These are phyloP conservation scores for Furnarius figulus DNA, from an alignment of 2,113 vertebrate species.

Conservation along the genomic window DNA sequence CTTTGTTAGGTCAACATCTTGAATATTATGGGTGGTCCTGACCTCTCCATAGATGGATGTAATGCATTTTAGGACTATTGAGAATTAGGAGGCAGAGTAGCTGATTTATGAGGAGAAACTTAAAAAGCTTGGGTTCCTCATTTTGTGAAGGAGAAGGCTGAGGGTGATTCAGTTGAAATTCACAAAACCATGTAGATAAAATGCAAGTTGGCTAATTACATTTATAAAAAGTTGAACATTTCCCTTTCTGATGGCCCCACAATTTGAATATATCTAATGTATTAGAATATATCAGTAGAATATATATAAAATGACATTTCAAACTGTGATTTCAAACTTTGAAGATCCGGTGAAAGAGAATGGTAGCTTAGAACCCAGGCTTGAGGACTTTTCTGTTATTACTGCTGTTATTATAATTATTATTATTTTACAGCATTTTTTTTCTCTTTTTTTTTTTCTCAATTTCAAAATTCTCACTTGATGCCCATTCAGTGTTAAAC, in stretches of 20 bases:
- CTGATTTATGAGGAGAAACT: background rate
- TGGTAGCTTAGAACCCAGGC: too few species aligned
- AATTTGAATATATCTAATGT: background rate
- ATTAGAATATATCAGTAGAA: too few species aligned
- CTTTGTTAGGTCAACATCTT: background rate
- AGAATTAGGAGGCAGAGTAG: background rate
- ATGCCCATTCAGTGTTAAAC: too few species aligned
- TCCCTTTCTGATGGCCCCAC: background rate
- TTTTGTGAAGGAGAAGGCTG: background rate
- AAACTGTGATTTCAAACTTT: too few species aligned
- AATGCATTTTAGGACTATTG: background rate
- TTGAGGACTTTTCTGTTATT: too few species aligned
- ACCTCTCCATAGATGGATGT: background rate
- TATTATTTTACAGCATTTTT: too few species aligned
- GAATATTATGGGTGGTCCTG: background rate
- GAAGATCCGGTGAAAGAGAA: too few species aligned
- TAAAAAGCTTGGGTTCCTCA: background rate
- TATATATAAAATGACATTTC: too few species aligned
- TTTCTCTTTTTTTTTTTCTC: too few species aligned
- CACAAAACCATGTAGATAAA: background rate
- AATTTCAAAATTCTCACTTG: too few species aligned
- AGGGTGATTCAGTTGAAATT: background rate
- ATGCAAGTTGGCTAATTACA: background rate
- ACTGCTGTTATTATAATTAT: too few species aligned
- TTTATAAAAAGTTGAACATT: background rate